Evolutionary conservation across 2,113 vertebrate genomes (phyloP), one percentile per base, ranked within the genome.

Genomic region (Macheiramphus alcinus): DNA sequence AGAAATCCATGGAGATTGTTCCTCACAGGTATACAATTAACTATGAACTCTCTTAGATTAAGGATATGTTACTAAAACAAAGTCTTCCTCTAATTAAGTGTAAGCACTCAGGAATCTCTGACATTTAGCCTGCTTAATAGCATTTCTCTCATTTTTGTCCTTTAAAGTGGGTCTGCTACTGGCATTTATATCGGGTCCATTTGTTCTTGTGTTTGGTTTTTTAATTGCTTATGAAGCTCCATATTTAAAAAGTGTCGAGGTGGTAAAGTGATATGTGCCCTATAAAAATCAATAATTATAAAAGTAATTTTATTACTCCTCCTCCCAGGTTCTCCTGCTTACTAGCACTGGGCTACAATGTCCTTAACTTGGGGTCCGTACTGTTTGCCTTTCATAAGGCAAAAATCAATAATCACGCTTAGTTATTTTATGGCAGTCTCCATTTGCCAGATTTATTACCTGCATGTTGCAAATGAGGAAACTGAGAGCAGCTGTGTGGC

Each of bases 161-260:
- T 86, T 90, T 88, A 79, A 86, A 92, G n/a, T 26, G 50, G 32
- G 32, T 66, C 40, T 85, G 40, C 78, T 88, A 6, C 58, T 88
- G 72, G 22, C 70, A 72, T 93, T 95, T 94, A 31, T 75, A 50
- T 63, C 59, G 74, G 52, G n/a, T 74, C 29, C 18, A 16, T 92
- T 95, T 80, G 40, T 80, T 88, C 75, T 86, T 74, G 18, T 61
- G 34, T 86, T 86, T 96, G 82, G 29, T 61, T 93, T 95, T 80
- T 78, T 93, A 94, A 94, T 67, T 92, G 36, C 34, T 94, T 86
- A 75, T 47, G 61, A 91, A 74, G 47, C 21, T 88, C 36, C 16
- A 13, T 82, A 76, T 86, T 76, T 76, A 72, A 88, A 89, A 56
- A 40, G 8, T n/a, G 38, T 56, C 62, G 43, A 61, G 36, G 17